Conservation (phyloP, 2,797 vertebrate species). For the Arremon aurantiirostris region DNA sequence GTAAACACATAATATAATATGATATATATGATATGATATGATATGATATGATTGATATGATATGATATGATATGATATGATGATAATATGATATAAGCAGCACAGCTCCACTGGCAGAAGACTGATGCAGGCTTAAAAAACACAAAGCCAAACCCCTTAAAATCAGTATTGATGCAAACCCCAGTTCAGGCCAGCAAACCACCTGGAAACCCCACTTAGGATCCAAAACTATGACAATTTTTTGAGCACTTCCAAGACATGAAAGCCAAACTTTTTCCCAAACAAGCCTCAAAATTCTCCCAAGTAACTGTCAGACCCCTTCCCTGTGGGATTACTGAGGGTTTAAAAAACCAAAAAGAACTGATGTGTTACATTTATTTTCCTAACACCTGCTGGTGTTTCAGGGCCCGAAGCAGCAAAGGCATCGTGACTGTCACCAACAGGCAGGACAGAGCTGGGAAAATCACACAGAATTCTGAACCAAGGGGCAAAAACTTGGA, state of each 20-base stretch:
- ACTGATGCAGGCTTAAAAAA: neutral
- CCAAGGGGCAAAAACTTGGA: neutral
- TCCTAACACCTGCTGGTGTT: neutral
- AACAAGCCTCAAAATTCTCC: neutral
- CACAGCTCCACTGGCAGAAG: neutral
- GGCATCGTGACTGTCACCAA: neutral
- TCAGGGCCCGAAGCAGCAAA: neutral
- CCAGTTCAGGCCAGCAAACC: neutral
- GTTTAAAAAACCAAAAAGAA: neutral
- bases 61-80: no score
- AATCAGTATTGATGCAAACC: neutral
- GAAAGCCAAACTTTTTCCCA: neutral
- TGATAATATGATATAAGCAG: neutral
- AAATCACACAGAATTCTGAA: neutral
- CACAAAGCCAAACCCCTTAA: neutral
- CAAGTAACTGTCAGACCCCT: neutral
- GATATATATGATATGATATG: no score
- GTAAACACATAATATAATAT: neutral
- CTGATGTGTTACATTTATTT: neutral
- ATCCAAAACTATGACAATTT: neutral
- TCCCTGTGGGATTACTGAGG: neutral
- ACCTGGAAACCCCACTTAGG: neutral
- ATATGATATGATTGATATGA: no score
- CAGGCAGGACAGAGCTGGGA: neutral
- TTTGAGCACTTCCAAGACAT: accelerated